These are phyloP conservation scores for Latrodectus geometricus DNA, from an alignment of 1,140 invertebrate species.

Conservation along the genomic window DNA sequence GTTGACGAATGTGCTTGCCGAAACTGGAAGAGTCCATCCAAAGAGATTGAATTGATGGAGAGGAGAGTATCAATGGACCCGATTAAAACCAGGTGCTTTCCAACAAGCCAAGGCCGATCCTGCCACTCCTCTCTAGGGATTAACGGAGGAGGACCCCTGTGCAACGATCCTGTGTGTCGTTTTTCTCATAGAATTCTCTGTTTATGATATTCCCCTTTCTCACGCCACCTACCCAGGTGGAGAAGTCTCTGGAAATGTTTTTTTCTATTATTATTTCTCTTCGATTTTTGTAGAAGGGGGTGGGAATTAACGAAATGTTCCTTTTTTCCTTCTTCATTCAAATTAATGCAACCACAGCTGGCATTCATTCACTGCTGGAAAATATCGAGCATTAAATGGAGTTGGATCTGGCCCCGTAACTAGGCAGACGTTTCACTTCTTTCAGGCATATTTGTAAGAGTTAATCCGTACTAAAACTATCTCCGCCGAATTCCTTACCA, in stretches of 20 bases:
- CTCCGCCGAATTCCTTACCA: no score
- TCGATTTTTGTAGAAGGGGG: constrained; percentile 10
- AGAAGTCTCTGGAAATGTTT: not conserved
- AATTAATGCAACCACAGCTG: not conserved
- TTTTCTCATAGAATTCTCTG: constrained; percentile 37
- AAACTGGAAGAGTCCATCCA: constrained; percentile 26
- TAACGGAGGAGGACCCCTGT: constrained; percentile 6
- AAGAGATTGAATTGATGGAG: constrained; percentile 17
- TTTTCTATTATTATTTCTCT: no score
- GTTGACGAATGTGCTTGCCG: not conserved
- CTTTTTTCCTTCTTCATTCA: not conserved
- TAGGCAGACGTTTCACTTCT: no score
- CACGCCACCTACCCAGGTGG: constrained; percentile 52
- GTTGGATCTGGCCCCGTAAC: no score
- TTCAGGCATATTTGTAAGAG: no score
- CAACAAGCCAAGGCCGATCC: constrained; percentile 34
- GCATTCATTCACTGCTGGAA: not conserved
- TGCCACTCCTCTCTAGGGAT: constrained; percentile 25
- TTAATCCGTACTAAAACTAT: no score
- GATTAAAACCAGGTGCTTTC: constrained; percentile 40
- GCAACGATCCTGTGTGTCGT: not conserved
- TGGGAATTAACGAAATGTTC: constrained; percentile 20
- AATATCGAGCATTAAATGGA: not conserved
- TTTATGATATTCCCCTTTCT: constrained; percentile 22
- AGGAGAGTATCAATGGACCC: constrained; percentile 29